phyloP scores from a whole-genome alignment of 2,888 invertebrate species.

The Hoplodrina blanda region DNA sequence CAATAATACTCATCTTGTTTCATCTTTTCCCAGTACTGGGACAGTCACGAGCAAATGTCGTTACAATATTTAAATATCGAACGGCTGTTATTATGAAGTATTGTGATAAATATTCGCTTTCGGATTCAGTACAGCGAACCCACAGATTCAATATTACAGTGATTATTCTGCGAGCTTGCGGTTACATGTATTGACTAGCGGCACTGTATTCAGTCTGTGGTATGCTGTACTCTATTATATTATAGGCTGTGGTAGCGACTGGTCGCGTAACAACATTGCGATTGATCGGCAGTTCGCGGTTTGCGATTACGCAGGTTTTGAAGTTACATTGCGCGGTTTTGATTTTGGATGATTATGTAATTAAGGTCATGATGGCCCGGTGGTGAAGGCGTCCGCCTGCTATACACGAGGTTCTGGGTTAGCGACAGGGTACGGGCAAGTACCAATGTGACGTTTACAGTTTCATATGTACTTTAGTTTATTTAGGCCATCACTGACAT shows the following conservation, averaged over 20 bases:
- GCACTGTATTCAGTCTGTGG: conserved; percentile 14
- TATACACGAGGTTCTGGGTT: too few relatives aligned
- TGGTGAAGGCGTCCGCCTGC: too few relatives aligned
- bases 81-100: conserved; percentile 30
- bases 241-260: conserved; percentile 19
- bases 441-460: too few relatives aligned
- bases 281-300: conserved; percentile 16
- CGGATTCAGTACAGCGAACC: conserved; percentile 7
- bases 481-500: too few relatives aligned
- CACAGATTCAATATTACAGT: conserved; percentile 31
- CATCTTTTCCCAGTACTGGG: neutral
- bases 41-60: conserved; percentile 10
- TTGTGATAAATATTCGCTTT: conserved; percentile 35
- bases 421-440: too few relatives aligned
- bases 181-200: conserved; percentile 23
- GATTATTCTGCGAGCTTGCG: conserved; percentile 35
- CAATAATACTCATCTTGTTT: conserved; percentile 6
- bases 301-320: neutral
- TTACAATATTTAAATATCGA: conserved; percentile 41
- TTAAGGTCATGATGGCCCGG: neutral
- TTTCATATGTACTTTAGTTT: too few relatives aligned
- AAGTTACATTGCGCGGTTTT: conserved; percentile 20
- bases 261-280: conserved; percentile 1
- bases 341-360: neutral
- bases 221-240: neutral